Conservation (phyloP, 2,113 vertebrate genomes). For the Malaclemys terrapin region DNA sequence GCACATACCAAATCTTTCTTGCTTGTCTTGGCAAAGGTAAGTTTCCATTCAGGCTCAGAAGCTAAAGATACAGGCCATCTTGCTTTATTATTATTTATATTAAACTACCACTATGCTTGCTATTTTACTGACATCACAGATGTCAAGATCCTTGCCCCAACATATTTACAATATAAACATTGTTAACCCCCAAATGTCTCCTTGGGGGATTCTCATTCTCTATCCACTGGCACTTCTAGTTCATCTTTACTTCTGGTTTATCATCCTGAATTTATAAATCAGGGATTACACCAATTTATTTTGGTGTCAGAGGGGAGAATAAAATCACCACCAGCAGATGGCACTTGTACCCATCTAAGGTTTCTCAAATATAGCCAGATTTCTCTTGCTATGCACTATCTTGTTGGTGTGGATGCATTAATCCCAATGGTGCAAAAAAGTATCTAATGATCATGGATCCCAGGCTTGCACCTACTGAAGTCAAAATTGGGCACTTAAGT, state of each 20-base stretch:
- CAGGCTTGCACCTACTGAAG: not conserved
- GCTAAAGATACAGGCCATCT: fast-evolving
- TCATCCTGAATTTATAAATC: not conserved
- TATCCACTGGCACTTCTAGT: fast-evolving
- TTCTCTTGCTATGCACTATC: not conserved
- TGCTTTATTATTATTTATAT: not conserved
- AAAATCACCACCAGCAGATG: not conserved
- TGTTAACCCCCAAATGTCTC: not conserved
- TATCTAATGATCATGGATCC: no score
- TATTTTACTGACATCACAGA: not conserved
- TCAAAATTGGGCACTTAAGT: not conserved
- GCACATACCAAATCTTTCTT: not conserved
- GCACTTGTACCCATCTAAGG: not conserved
- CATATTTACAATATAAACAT: not conserved
- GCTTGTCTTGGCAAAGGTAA: not conserved
- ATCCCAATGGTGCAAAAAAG: not conserved
- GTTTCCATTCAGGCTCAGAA: not conserved
- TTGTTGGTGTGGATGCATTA: not conserved
- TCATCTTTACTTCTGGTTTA: not conserved
- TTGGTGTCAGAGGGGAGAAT: not conserved
- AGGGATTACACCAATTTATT: not conserved
- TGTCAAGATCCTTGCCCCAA: not conserved
- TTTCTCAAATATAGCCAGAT: not conserved
- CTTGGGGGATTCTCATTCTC: fast-evolving
- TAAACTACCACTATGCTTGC: fast-evolving